Base-by-base conservation (phyloP, 2,888 invertebrate species). In the Stramonita haemastoma region DNA sequence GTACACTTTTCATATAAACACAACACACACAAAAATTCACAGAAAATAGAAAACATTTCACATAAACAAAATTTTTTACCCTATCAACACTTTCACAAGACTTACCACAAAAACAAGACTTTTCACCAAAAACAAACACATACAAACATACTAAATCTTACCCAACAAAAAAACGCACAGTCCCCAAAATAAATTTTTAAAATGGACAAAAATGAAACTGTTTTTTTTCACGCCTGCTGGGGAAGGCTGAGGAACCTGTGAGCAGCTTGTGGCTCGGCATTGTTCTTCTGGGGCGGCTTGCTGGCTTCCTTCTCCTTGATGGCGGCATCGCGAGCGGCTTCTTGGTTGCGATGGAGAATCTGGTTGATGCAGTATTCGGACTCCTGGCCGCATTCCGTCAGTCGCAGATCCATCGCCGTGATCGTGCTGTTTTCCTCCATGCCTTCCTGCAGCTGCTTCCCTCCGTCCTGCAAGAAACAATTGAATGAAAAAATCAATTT, bases 321-420 rank as follows among this genome's bases (percentile, higher is more conserved):
- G 70, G 91, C 90, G 29, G 92, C 91, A 73, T 94, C 93, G 19
- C 96, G 91, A 83, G 95, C 95, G 70, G 93, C 92, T 89, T 96
- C 95, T 89, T 94, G 93, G 93, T 96, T 96, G 8, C 93, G 91
- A 88, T 94, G 93, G 22, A 96, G 93, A n/a, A 95, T 95, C 92
- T 96, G 95, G 92, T 95, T 95, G 91, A 96, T 96, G 91, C 95
- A 95, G 92, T 95, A 96, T 91, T 96, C 96, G 0, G 95, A 94
- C 91, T 96, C 96, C 90, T 96, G 95, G 11, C 96, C 96, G 89
- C 95, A 95, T 83, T 96, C 96, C 1, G 96, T 96, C 87, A 96
- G 94, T 56, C 96, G 92, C 56, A 96, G 94, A 91, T 96, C 96
- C 94, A 96, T 94, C 86, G 94, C 91, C 11, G 95, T 94, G 57